Base-by-base conservation (phyloP, 2,113 vertebrate species). In the Hydrochoerus hydrochaeris region DNA sequence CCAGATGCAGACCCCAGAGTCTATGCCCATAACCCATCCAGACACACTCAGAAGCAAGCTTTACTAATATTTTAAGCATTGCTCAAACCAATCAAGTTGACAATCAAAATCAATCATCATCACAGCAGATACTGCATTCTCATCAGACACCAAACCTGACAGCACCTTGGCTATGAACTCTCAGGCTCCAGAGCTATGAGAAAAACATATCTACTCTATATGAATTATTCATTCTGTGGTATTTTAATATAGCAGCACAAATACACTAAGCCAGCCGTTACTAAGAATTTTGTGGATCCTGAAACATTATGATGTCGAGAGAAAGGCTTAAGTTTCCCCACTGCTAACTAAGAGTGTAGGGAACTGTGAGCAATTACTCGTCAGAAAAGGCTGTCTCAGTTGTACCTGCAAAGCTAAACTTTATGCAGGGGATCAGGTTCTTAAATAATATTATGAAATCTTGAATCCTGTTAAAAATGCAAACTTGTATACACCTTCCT, bases 391-490 rank as follows among this genome's bases (percentile, higher is more conserved):
- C 38, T 84, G 4, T 62, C 58, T 77, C 65, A 35, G 52, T 5
- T 46, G 16, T 38, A 19, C 11, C 54, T 32, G 46, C 69, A 88
- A 83, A 67, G 52, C 46, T 24, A 93, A 54, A 90, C 35, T 92
- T 87, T 41, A 73, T 88, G 30, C 84, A 44, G 16, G 30, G n/a
- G 75, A 26, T 83, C 62, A 81, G 35, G 69, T 57, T 78, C 62
- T 77, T 65, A 92, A 67, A 54, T 5, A 88, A 94, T 77, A 63
- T 88, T 46, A 80, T n/a, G 14, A 90, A 97, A 17, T 90, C 35
- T 77, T 82, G n/a, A 52, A 71, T 89, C 44, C 84, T 92, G 20
- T 82, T 69, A 44, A 90, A 88, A 84, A 96, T 90, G 35, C 41
- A 83, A 83, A 94, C 67, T 77, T 88, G 16, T 54, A 77, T 16